Base-by-base conservation (phyloP, 2,888 invertebrate genomes). In the Drosophila mimica region DNA sequence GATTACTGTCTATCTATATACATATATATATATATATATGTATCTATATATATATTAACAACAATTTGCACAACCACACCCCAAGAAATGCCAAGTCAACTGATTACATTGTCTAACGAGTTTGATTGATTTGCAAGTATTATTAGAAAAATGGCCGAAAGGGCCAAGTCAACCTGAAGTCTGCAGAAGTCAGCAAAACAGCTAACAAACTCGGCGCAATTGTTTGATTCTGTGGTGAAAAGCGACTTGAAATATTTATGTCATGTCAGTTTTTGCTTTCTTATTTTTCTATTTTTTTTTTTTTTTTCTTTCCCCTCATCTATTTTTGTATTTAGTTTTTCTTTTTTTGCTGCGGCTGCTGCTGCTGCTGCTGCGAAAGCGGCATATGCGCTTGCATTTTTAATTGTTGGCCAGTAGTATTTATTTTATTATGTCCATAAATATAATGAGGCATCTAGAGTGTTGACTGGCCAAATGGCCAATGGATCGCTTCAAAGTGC, bases 351-450 rank as follows among this genome's bases (percentile, higher is more conserved):
- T 61, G 49, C n/a, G 38, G 54, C n/a, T 54, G 54, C 25, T 34
- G 25, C 25, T 34, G 25, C 5, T 9, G 33, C 28, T 56, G 53
- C 65, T 77, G 82, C 77, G 86, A 86, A 90, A 85, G 78, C 88
- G 74, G 79, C 58, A 74, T 80, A 80, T 78, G 76, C 78, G 80
- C 85, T 83, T 84, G 89, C 88, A 88, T 88, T 88, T 85, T 89
- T 89, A 89, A 89, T 89, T 89, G 91, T 80, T 82, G 85, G 70
- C 79, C 83, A 56, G 82, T 78, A 88, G 90, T 86, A 91, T 89
- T 89, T 89, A 89, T 90, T 89, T 89, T 89, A 89, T 89, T 89
- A 90, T 90, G 90, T 83, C 90, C 90, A 89, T 89, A 89, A 91
- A 90, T 90, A 88, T 88, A 87, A 87, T 90, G 85, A 89, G 85